A percentile compares a stretch with the other conserved stretches of the same genome.
phyloP scores from a whole-genome alignment of 2,888 invertebrate species.

The Synanthedon myopaeformis region DNA sequence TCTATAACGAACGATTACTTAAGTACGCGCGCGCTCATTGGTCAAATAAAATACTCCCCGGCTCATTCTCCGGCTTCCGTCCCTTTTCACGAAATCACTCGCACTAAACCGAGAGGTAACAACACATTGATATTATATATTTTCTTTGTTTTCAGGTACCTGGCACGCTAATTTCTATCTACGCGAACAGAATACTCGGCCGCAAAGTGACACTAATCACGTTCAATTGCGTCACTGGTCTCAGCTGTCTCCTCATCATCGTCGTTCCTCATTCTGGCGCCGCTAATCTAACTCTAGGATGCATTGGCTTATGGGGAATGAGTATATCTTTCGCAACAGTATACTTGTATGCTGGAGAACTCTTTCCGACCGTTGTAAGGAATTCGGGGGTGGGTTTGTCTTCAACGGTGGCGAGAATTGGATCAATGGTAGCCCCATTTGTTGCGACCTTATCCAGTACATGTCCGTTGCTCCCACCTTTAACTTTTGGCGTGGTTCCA shows the following conservation, averaged over 20 bases:
- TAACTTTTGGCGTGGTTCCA: constrained; percentile 79
- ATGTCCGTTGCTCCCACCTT: constrained; percentile 74
- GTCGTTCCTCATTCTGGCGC: constrained; percentile 61
- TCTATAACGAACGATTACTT: no score
- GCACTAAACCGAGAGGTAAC: not conserved
- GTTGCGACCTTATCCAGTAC: constrained; percentile 75
- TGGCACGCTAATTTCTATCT: constrained; percentile 74
- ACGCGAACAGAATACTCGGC: constrained; percentile 75
- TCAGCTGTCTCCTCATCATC: constrained; percentile 74
- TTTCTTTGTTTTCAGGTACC: constrained; percentile 49
- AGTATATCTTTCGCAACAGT: constrained; percentile 87
- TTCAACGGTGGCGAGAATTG: constrained; percentile 87
- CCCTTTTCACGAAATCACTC: no score
- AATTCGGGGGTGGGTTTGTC: constrained; percentile 89
- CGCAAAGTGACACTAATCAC: constrained; percentile 75
- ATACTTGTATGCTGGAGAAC: constrained; percentile 88
- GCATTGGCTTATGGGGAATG: constrained; percentile 83
- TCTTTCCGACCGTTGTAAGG: constrained; percentile 90
- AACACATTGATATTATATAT: not conserved
- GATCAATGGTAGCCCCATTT: constrained; percentile 88
- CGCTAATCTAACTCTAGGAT: constrained; percentile 73
- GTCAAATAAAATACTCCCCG: no score
- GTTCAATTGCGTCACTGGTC: constrained; percentile 74
- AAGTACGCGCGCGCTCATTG: no score
- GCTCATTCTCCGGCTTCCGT: no score